A percentile compares a stretch with the other conserved stretches of the same genome.
Conservation (phyloP, 2,113 vertebrate species). For the Nanger granti region DNA sequence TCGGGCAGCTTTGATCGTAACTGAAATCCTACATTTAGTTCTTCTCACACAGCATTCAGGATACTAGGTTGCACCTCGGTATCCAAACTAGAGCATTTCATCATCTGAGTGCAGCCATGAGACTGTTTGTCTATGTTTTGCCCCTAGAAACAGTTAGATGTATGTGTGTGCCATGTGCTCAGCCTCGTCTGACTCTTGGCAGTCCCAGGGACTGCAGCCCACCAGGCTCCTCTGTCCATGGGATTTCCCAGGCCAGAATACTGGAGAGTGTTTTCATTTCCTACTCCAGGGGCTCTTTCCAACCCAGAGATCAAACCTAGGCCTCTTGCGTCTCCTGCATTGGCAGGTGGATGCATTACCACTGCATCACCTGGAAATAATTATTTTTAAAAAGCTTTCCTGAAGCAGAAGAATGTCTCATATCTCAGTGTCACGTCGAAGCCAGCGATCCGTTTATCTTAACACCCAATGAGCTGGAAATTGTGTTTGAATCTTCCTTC, state of each 20-base stretch:
- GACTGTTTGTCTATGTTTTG: background rate
- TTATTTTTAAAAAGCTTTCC: background rate
- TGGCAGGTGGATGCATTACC: background rate
- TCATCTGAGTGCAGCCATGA: background rate
- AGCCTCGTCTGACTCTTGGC: background rate
- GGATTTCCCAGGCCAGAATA: background rate
- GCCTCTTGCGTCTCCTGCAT: background rate
- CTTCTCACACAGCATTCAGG: background rate
- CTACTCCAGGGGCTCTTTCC: background rate
- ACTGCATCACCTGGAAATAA: background rate
- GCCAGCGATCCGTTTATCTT: background rate
- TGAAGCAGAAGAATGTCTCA: background rate
- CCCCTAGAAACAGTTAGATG: background rate
- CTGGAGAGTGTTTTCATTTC: background rate
- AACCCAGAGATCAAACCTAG: background rate
- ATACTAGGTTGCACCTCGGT: background rate
- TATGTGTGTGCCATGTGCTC: rapidly evolving
- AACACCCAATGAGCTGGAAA: background rate
- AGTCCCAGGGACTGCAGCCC: background rate
- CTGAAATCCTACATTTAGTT: background rate
- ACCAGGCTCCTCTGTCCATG: background rate
- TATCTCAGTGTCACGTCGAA: background rate
- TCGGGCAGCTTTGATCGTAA: background rate
- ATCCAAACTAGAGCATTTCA: background rate
- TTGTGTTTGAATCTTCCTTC: background rate